Conservation (phyloP, 1,140 invertebrate species). For the Zaprionus inermis region DNA sequence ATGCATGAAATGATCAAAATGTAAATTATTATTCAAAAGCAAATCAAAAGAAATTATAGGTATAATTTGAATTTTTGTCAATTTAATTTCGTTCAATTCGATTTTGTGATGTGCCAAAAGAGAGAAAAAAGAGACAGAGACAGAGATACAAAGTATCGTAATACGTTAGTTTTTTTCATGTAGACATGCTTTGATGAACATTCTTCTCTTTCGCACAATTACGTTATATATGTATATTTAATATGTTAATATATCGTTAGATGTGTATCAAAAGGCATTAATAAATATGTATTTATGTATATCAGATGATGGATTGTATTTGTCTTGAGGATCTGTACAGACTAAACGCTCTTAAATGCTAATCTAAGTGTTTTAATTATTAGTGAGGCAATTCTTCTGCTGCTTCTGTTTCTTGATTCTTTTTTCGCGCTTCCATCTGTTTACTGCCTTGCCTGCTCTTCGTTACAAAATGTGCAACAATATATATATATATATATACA, state of each 20-base stretch:
- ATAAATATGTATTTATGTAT: slow-evolving; percentile 4
- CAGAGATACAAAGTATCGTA: slow-evolving; percentile 21
- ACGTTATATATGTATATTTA: slow-evolving; percentile 9
- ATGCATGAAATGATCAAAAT: neutral
- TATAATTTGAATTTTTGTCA: neutral
- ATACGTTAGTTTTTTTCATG: slow-evolving; percentile 20
- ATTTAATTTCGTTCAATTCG: slow-evolving; percentile 6
- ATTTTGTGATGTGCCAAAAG: slow-evolving; percentile 4
- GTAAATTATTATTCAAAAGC: slow-evolving; percentile 1
- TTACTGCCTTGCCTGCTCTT: neutral
- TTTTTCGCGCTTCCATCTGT: neutral
- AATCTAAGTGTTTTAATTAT: slow-evolving; percentile 15
- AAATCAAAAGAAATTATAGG: slow-evolving; percentile 4
- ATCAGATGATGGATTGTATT: neutral
- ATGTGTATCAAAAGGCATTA: neutral
- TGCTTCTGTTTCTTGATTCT: neutral
- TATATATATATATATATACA: slow-evolving; percentile 9
- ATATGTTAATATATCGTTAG: slow-evolving; percentile 9
- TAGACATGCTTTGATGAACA: neutral
- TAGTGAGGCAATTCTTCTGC: slow-evolving; percentile 1
- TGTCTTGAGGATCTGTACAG: slow-evolving; percentile 36
- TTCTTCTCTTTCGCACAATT: neutral
- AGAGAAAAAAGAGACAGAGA: slow-evolving; percentile 18
- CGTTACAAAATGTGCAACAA: slow-evolving; percentile 14
- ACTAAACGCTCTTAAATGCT: slow-evolving; percentile 30